A percentile compares a stretch with the other conserved stretches of the same genome.
Conservation (phyloP, 2,888 invertebrate genomes). For the Amphiduros pacificus region DNA sequence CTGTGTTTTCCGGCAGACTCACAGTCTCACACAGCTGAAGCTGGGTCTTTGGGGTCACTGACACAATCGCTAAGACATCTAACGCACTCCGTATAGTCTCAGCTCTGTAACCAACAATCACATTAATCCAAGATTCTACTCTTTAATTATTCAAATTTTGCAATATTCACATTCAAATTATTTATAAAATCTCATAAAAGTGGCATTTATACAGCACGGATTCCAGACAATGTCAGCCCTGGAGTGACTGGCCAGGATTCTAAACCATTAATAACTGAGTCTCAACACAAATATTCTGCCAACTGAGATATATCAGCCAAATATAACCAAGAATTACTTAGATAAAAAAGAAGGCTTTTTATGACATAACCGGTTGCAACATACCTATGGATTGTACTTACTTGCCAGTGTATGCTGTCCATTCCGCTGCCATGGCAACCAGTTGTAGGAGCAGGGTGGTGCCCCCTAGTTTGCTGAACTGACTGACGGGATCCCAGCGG, state of each 20-base stretch:
- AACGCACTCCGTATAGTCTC: conserved; percentile 79
- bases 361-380: not conserved
- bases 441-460: conserved; percentile 65
- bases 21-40: conserved; percentile 59
- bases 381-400: conserved; percentile 41
- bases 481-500: conserved; percentile 88
- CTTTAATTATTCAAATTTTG: too few species aligned
- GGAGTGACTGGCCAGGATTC: too few species aligned
- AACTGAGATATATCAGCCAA: not conserved
- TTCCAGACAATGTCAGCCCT: too few species aligned
- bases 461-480: conserved; percentile 54
- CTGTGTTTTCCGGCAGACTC: conserved; percentile 66
- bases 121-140: too few species aligned
- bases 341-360: not conserved
- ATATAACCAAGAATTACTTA: not conserved
- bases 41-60: conserved; percentile 80
- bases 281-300: too few species aligned
- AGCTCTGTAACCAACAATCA: conserved; percentile 65
- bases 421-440: conserved; percentile 85
- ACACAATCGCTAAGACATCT: conserved; percentile 88
- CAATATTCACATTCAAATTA: too few species aligned
- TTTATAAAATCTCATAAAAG: too few species aligned
- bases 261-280: too few species aligned
- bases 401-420: conserved; percentile 80
- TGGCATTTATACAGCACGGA: too few species aligned